phyloP scores from a whole-genome alignment of 2,797 vertebrate genomes.

The Falco novaeseelandiae region DNA sequence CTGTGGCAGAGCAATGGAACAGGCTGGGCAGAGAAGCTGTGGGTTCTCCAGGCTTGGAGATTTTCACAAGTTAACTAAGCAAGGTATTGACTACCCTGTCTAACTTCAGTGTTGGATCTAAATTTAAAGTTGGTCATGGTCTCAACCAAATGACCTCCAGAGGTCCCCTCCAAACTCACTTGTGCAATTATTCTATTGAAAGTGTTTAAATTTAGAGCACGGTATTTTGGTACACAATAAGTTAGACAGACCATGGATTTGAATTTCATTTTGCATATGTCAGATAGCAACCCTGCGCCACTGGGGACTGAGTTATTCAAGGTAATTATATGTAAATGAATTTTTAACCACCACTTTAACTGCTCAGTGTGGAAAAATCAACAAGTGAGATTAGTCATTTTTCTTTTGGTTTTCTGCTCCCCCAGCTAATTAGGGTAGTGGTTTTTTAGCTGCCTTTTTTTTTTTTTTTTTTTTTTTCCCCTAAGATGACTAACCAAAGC shows the following conservation, averaged over 20 bases:
- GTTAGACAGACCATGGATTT: conserved; percentile 9
- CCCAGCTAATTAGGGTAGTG: neutral
- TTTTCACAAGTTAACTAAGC: neutral
- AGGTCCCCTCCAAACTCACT: neutral
- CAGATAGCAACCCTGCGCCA: neutral
- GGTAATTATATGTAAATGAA: conserved; percentile 40
- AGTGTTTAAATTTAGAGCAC: neutral
- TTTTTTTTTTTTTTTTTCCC: neutral
- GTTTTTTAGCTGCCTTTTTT: neutral
- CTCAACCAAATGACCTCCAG: neutral
- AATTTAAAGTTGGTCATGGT: neutral
- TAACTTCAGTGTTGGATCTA: neutral
- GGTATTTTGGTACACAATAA: neutral
- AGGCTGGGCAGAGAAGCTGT: neutral
- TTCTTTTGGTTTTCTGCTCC: neutral
- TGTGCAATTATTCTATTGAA: neutral
- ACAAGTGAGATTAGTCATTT: neutral
- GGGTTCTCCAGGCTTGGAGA: neutral
- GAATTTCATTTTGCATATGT: conserved; percentile 29
- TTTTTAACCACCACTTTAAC: conserved; percentile 19
- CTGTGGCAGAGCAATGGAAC: neutral
- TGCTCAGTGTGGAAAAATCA: neutral
- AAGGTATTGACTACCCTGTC: neutral
- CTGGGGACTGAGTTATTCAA: neutral
- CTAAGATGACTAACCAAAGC: neutral